A percentile compares a stretch with the other conserved stretches of the same genome.
These are phyloP conservation scores for Drosophila repletoides DNA, from an alignment of 1,140 invertebrate genomes.

Conservation along the genomic window DNA sequence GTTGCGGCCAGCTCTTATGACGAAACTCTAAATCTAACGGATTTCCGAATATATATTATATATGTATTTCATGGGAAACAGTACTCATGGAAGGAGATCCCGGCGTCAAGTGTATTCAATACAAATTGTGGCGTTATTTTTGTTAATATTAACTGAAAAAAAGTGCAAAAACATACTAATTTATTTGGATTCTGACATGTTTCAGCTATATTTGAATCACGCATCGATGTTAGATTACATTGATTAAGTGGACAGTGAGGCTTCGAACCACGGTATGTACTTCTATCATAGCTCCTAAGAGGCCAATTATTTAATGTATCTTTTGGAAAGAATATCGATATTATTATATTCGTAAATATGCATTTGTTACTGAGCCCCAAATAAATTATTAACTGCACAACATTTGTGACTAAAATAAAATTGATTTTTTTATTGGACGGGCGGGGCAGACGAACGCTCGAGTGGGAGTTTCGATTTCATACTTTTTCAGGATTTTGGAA, in stretches of 20 bases:
- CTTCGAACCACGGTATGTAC: conserved; percentile 48
- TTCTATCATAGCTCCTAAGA: conserved; percentile 51
- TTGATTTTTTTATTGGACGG: background rate
- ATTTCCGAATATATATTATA: conserved; percentile 17
- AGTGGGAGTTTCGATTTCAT: no score
- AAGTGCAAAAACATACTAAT: conserved; percentile 31
- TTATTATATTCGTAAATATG: conserved; percentile 30
- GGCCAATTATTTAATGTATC: conserved; percentile 21
- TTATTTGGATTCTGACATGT: conserved; percentile 43
- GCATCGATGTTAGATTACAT: conserved; percentile 20
- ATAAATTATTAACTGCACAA: conserved; percentile 36
- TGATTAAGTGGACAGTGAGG: conserved; percentile 38
- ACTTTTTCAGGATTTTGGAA: no score
- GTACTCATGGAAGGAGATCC: conserved; percentile 19
- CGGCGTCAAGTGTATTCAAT: conserved; percentile 31
- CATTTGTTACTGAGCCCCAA: conserved; percentile 33
- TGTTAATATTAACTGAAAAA: conserved; percentile 4
- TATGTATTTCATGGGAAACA: conserved; percentile 21
- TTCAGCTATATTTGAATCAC: conserved; percentile 32
- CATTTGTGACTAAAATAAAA: conserved; percentile 27
- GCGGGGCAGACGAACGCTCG: no score
- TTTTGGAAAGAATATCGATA: conserved; percentile 58
- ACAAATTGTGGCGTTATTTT: conserved; percentile 13
- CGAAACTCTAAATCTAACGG: conserved; percentile 28
- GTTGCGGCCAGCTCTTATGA: conserved; percentile 40